Conservation (phyloP, 2,113 vertebrate species). For the Deroptyus accipitrinus region DNA sequence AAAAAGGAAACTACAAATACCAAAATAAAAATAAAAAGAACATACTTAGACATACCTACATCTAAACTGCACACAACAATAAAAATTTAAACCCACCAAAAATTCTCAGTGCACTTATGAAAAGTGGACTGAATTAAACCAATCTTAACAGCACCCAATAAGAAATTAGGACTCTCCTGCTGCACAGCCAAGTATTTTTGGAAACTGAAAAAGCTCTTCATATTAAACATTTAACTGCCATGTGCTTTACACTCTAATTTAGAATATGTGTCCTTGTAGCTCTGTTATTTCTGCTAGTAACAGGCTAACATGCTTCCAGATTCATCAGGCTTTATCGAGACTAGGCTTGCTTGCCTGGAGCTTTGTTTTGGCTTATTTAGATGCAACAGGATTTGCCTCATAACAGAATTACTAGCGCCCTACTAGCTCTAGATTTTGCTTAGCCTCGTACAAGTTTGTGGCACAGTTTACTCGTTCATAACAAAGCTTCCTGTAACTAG, state of each 20-base stretch:
- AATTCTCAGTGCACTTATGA: neutral
- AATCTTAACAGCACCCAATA: neutral
- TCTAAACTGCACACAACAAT: neutral
- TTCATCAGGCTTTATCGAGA: neutral
- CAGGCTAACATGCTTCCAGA: neutral
- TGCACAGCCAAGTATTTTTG: neutral
- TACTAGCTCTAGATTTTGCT: neutral
- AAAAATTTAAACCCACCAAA: neutral
- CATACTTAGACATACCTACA: neutral
- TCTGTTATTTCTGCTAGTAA: neutral
- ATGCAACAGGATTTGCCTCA: neutral
- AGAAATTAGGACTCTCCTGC: neutral
- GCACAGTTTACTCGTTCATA: neutral
- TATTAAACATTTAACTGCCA: neutral
- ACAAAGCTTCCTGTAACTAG: neutral
- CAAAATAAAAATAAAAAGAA: neutral
- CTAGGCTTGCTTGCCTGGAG: neutral
- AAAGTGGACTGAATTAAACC: neutral
- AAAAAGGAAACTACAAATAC: neutral
- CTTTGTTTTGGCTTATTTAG: neutral
- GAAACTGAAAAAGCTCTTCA: neutral
- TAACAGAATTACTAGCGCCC: neutral
- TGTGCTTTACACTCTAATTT: neutral
- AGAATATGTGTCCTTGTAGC: neutral
- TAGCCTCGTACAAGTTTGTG: neutral